Evolutionary conservation across 2,888 invertebrate genomes (phyloP), one percentile per base, ranked within the genome.

Genomic region (Sericinus montela): DNA sequence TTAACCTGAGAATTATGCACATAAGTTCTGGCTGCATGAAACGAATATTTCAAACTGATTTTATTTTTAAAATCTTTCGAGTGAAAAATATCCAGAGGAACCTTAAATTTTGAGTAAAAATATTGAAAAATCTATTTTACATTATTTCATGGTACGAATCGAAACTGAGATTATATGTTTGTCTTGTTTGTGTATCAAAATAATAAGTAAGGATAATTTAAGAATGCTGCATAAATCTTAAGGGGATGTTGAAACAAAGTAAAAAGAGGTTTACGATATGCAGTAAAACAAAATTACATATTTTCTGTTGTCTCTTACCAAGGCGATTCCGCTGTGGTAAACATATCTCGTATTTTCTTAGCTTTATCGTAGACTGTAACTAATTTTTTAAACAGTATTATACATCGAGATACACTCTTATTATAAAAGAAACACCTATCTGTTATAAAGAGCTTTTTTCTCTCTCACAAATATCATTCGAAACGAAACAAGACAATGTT

Each of bases 1-100:
- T 40, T 40, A 40, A 40, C 29, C 15, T 15, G 40, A 29, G 40
- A 40, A 40, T 40, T 40, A 40, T 40, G 40, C 40, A 29, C 40
- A 40, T 15, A 16, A 40, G 11, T 40, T 15, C 23, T 7, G 15
- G 15, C 40, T 25, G 14, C 28, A 15, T 14, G 40, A 29, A 16
- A 29, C 9, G 11, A 16, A 40, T 15, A 29, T 40, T 29, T 19
- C n/a, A 36, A 9, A 9, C 30, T 11, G 30, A 32, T 32, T n/a
- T 32, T 11, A 11, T 32, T 32, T 32, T 32, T 13, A 13, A 25
- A 25, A 32, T 32, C 11, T 32, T 11, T 7, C 32, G n/a, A 11
- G 11, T 2, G 32, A 7, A 13, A n/a, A 11, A 32, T 32, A 25
- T 19, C 5, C 19, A 5, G 19, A 19, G 19, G 19, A 19, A 19